These are phyloP conservation scores for Oxygymnocypris stewartii DNA, from an alignment of 2,113 vertebrate species.

Conservation along the genomic window DNA sequence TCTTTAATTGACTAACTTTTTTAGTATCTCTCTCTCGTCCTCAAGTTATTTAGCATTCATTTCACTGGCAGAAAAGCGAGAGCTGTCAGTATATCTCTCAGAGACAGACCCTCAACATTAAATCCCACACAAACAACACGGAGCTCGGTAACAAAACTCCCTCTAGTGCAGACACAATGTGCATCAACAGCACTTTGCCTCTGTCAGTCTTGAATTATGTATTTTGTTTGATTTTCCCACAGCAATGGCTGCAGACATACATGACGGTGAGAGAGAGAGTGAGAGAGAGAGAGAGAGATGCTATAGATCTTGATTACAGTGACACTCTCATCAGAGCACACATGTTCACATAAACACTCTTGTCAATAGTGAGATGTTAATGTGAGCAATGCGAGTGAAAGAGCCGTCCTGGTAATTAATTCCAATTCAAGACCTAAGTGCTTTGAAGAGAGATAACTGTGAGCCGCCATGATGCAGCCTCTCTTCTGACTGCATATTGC, in stretches of 20 bases:
- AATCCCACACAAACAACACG: slow-evolving; percentile 26
- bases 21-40: slow-evolving; percentile 39
- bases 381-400: slow-evolving; percentile 18
- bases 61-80: slow-evolving; percentile 41
- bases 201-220: slow-evolving; percentile 38
- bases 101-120: slow-evolving; percentile 36
- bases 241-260: neutral
- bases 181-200: slow-evolving; percentile 41
- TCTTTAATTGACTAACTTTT: slow-evolving; percentile 57
- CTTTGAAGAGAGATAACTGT: slow-evolving; percentile 36
- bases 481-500: neutral
- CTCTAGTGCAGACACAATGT: slow-evolving; percentile 39
- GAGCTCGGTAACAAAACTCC: slow-evolving; percentile 33
- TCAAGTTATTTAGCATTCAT: slow-evolving; percentile 50
- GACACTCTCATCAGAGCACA: slow-evolving; percentile 30
- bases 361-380: slow-evolving; percentile 47
- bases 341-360: slow-evolving; percentile 30
- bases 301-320: slow-evolving; percentile 45
- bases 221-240: slow-evolving; percentile 29
- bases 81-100: slow-evolving; percentile 50
- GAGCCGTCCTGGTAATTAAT: slow-evolving; percentile 43
- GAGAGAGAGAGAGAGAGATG: neutral
- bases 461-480: slow-evolving; percentile 13
- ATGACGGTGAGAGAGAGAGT: neutral
- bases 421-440: slow-evolving; percentile 20